Percentiles rank a stretch among this genome's conserved stretches.
Evolutionary conservation across 2,888 invertebrate genomes (phyloP).

Genomic region (Dicyrtomina minuta): DNA sequence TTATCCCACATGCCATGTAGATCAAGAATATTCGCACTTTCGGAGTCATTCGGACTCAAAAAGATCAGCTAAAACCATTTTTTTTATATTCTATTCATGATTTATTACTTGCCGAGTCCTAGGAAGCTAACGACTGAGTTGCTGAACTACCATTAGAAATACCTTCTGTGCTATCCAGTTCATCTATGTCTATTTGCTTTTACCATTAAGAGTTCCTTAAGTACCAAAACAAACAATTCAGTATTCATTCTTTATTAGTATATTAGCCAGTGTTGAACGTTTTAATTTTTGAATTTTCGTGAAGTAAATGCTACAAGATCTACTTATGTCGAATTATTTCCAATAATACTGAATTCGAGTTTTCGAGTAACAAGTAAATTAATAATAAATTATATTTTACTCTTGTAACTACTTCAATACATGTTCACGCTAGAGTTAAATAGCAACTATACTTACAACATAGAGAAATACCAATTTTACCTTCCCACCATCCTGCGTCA

Average conservation of each 20-base stretch:
- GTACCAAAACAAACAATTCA: not conserved
- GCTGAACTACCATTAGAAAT: conserved; percentile 15
- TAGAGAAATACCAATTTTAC: too few relatives aligned
- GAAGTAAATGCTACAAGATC: too few relatives aligned
- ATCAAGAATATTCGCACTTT: conserved; percentile 85
- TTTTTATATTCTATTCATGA: conserved; percentile 77
- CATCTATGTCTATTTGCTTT: conserved; percentile 64
- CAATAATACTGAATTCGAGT: too few relatives aligned
- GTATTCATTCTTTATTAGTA: not conserved
- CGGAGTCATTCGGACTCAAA: conserved; percentile 93
- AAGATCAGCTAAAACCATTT: conserved; percentile 83
- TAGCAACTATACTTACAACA: too few relatives aligned
- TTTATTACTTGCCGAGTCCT: conserved; percentile 55
- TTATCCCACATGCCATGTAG: conserved; percentile 58
- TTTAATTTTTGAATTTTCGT: too few relatives aligned
- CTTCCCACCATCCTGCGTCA: conserved; percentile 99
- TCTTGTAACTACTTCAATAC: too few relatives aligned
- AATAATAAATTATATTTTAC: too few relatives aligned
- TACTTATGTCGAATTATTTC: too few relatives aligned
- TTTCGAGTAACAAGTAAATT: too few relatives aligned
- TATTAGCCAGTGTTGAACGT: too few relatives aligned
- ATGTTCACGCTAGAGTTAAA: too few relatives aligned
- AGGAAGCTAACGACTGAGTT: conserved; percentile 1
- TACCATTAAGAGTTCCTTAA: conserved; percentile 80
- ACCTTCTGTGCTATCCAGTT: too few relatives aligned